phyloP scores from a whole-genome alignment of 2,113 vertebrate genomes.

The Neodon shergylaensis region DNA sequence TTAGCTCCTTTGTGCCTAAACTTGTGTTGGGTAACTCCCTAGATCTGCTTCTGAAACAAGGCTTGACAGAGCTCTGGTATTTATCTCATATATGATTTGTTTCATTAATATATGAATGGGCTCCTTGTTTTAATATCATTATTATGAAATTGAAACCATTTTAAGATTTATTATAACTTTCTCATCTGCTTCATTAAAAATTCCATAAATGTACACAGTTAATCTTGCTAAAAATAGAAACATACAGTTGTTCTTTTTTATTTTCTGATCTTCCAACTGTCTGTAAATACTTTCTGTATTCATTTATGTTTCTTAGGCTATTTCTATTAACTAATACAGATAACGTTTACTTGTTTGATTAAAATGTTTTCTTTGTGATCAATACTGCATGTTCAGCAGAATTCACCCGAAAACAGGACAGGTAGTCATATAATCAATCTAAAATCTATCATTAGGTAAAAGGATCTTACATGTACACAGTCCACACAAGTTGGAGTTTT shows the following conservation, averaged over 20 bases:
- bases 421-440: constrained; percentile 6
- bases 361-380: constrained; percentile 29
- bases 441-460: not conserved
- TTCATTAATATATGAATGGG: not conserved
- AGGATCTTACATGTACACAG: not conserved
- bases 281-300: not conserved
- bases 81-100: not conserved
- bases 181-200: constrained; percentile 2
- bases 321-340: not conserved
- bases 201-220: not conserved
- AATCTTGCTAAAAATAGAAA: not conserved
- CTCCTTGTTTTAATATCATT: not conserved
- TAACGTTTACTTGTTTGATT: constrained; percentile 11
- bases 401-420: not conserved
- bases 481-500: fast-evolving
- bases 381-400: not conserved
- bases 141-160: not conserved
- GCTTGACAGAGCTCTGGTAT: not conserved
- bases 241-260: not conserved
- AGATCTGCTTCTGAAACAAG: not conserved
- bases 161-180: not conserved
- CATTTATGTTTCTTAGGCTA: not conserved
- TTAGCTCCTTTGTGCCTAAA: not conserved
- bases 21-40: not conserved
- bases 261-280: not conserved